phyloP scores from a whole-genome alignment of 1,140 invertebrate genomes.

The Drosophila obscura region DNA sequence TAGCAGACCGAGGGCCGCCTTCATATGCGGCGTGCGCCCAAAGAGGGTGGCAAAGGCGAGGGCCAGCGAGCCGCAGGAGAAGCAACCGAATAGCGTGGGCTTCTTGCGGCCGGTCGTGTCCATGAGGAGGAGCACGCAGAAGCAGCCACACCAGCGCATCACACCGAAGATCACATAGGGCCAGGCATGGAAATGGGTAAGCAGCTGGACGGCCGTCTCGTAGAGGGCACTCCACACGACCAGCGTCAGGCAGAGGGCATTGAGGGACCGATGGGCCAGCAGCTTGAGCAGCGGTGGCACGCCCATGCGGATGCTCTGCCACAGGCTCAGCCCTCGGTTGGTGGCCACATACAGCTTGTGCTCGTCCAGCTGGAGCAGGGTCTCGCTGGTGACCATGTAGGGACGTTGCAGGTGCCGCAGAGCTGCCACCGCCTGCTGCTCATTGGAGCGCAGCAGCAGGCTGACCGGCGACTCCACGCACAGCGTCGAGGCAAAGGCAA shows the following conservation, averaged over 20 bases:
- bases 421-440: slow-evolving; percentile 56
- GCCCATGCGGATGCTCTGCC: slow-evolving; percentile 19
- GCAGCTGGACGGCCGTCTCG: slow-evolving; percentile 26
- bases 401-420: slow-evolving; percentile 68
- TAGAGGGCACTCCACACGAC: slow-evolving; percentile 48
- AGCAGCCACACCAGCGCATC: slow-evolving; percentile 53
- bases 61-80: slow-evolving; percentile 61
- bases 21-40: slow-evolving; percentile 33
- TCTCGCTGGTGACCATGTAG: slow-evolving; percentile 69
- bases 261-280: slow-evolving; percentile 43
- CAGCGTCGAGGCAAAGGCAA: slow-evolving; percentile 48
- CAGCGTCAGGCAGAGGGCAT: slow-evolving; percentile 53
- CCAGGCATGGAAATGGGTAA: slow-evolving; percentile 55
- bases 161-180: slow-evolving; percentile 58
- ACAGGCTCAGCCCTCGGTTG: slow-evolving; percentile 41
- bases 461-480: slow-evolving; percentile 69
- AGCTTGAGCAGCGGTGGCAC: slow-evolving; percentile 63
- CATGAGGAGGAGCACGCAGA: slow-evolving; percentile 52
- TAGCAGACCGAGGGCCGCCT: slow-evolving; percentile 48
- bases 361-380: slow-evolving; percentile 68
- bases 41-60: slow-evolving; percentile 55
- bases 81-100: slow-evolving; percentile 55
- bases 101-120: slow-evolving; percentile 69
- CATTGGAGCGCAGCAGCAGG: slow-evolving; percentile 54
- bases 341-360: slow-evolving; percentile 68